Evolutionary conservation across 2,113 vertebrate species (phyloP), one percentile per base, ranked within the genome.

Genomic region (Chionomys nivalis): DNA sequence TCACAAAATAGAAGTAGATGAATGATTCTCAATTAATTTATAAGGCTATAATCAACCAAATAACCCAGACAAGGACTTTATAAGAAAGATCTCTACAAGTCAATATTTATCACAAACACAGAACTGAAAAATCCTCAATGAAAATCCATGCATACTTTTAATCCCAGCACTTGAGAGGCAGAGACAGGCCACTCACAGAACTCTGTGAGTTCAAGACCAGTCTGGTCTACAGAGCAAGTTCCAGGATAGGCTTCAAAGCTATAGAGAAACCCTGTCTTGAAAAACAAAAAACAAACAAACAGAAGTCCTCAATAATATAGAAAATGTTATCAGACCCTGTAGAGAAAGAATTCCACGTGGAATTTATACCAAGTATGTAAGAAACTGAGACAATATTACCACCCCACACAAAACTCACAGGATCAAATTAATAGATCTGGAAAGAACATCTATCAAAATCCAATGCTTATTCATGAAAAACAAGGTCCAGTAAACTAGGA

Each of bases 21-120:
- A 79, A 52, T 91, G 83, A 14, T 86, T 87, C 17, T 44, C 44
- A 96, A 90, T 26, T 75, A 93, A 87, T 21, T 83, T 93, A 21
- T 49, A 55, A 93, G 5, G 9, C 11, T 6, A 90, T 26, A n/a
- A 85, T 73, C 75, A 89, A n/a, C 23, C 16, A 78, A 79, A 42
- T 65, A 70, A 14, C 7, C 49, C 75, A 90, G 63, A 17, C 4
- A 87, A 94, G 65, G 17, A 52, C 4, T 39, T 77, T 76, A 52
- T 65, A 47, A 42, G 24, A 58, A 91, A 93, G 68, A 13, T 42
- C 52, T 91, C 9, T 65, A 39, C 4, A 65, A 65, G 42, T 14
- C 52, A 91, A 47, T 78, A 88, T 68, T 36, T 89, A 44, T 86
- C 26, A 86, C 82, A 58, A 44, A 95, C 10, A 86, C 26, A 86